phyloP scores from a whole-genome alignment of 2,797 vertebrate genomes.

The Phoxinus dragarum region DNA sequence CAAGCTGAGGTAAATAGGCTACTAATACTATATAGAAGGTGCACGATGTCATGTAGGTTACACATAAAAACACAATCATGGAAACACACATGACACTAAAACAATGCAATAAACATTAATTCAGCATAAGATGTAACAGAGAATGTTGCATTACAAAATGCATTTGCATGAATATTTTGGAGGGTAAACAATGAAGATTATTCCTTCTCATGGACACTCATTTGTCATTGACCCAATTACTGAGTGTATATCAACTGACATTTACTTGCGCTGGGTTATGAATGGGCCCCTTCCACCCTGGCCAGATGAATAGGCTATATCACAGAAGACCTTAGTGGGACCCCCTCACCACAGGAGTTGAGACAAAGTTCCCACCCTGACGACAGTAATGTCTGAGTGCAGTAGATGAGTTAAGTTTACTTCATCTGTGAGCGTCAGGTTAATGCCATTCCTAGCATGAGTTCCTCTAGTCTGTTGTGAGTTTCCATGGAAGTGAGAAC shows the following conservation, averaged over 20 bases:
- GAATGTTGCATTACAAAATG: background rate
- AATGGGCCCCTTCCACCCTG: background rate
- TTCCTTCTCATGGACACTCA: background rate
- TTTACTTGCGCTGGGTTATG: background rate
- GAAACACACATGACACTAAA: background rate
- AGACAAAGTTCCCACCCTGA: background rate
- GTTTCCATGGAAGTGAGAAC: conserved; percentile 39
- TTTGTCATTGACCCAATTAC: background rate
- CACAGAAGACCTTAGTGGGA: conserved; percentile 1
- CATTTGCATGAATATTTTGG: background rate
- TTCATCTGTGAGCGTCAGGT: conserved; percentile 23
- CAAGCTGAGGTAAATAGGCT: background rate
- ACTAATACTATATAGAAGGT: background rate
- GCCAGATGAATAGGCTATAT: background rate
- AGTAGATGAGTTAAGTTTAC: conserved; percentile 2
- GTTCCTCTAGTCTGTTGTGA: background rate
- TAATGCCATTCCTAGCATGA: background rate
- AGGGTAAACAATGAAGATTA: background rate
- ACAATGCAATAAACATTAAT: background rate
- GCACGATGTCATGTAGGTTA: background rate
- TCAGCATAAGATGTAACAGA: background rate
- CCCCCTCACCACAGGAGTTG: background rate
- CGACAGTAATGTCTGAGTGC: background rate
- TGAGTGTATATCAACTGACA: background rate
- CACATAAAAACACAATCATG: background rate